Percentiles rank a stretch among this genome's conserved stretches.
phyloP scores from a whole-genome alignment of 2,113 vertebrate species.

The Phoxinus phoxinus region DNA sequence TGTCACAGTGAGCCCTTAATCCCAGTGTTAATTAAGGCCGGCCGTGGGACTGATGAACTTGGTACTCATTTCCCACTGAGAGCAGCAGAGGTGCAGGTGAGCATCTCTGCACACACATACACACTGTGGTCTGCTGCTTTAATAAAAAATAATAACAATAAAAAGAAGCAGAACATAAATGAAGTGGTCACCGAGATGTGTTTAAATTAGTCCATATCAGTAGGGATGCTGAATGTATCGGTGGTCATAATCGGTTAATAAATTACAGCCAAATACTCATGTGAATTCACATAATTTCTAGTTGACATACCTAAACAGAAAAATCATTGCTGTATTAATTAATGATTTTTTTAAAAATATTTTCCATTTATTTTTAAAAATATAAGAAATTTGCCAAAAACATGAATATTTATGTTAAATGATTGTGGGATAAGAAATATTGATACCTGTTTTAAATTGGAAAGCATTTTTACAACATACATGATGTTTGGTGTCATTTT shows the following conservation, averaged over 20 bases:
- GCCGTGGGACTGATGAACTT: conserved; percentile 10
- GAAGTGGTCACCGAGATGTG: neutral
- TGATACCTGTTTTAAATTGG: neutral
- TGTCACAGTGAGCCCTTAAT: conserved; percentile 21
- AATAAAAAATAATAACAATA: neutral
- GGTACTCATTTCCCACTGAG: neutral
- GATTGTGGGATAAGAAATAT: too few species aligned
- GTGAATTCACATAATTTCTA: neutral
- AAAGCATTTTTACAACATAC: too few species aligned
- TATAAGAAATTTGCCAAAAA: too few species aligned
- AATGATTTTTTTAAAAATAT: too few species aligned
- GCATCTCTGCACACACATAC: conserved; percentile 7
- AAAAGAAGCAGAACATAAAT: neutral
- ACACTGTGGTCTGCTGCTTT: neutral
- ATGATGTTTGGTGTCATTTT: neutral
- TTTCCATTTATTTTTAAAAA: too few species aligned
- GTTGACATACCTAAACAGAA: neutral
- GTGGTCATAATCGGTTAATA: neutral
- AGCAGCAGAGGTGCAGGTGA: conserved; percentile 28
- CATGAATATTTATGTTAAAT: too few species aligned
- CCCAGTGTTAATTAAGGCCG: conserved; percentile 28
- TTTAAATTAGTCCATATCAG: neutral
- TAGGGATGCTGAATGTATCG: neutral
- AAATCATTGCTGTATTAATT: too few species aligned
- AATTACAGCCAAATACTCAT: neutral